Evolutionary conservation across 2,888 invertebrate genomes (phyloP), one percentile per base, ranked within the genome.

Genomic region (Agrotis exclamationis): DNA sequence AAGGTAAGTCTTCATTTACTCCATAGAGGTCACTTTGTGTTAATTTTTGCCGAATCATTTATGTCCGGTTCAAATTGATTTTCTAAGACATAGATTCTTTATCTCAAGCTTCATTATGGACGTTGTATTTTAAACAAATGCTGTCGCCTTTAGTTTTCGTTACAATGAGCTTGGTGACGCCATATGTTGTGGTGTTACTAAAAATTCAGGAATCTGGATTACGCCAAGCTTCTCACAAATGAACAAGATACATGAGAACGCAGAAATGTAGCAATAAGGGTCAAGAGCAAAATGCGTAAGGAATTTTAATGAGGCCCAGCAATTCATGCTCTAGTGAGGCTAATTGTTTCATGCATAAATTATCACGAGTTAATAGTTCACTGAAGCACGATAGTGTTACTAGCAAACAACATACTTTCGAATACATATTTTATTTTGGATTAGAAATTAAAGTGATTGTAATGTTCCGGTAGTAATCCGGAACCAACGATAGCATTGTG

Each of bases 1-100:
- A 98, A 98, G 96, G 97, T 98, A 84, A 88, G 63, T 20, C 39
- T 39, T 39, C 2, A 11, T 39, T 39, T 39, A 39, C 11, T 39
- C 39, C 39, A 6, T 33, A 33, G 28, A 28, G 28, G 7, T 39
- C 11, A 9, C 28, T 39, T 9, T 0, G 9, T 39, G 39, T 39
- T 9, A 39, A 39, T 1, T 39, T 39, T 39, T 39, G 39, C 39
- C 2, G 39, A 39, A 1, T 39, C 9, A 39, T 9, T 39, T 39
- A 39, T 39, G 39, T 39, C 39, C 1, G 11, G 39, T 39, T 1
- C 9, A 33, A 33, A 33, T 9, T 11, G 1, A 39, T 39, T 39
- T 39, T 11, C 9, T 9, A 39, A 39, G 39, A 39, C 39, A 28
- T 5, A 39, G 39, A 2, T 11, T 9, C 39, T 39, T 39, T 9